These are phyloP conservation scores for Scaptomyza polygonia DNA, from an alignment of 2,888 invertebrate species.

Conservation along the genomic window DNA sequence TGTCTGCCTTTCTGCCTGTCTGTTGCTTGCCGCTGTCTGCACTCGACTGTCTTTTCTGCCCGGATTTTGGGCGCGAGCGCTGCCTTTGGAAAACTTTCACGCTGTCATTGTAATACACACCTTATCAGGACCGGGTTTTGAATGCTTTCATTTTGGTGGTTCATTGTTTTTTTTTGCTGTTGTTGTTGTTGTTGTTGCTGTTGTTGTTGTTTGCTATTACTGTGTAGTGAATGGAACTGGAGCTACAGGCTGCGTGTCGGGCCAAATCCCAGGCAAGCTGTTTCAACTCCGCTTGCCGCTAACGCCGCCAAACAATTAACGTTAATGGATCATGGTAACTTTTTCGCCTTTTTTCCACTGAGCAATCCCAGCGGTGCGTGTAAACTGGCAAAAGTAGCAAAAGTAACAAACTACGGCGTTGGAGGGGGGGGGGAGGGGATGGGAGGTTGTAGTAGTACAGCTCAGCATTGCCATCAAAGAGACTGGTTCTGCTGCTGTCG, in stretches of 20 bases:
- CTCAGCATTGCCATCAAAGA: slow-evolving; percentile 41
- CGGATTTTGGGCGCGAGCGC: slow-evolving; percentile 24
- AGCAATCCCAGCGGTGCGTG: slow-evolving; percentile 80
- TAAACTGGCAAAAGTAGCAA: slow-evolving; percentile 80
- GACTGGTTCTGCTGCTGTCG: slow-evolving; percentile 15
- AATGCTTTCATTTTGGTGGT: slow-evolving; percentile 38
- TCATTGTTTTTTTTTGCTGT: slow-evolving; percentile 43
- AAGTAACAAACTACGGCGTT: slow-evolving; percentile 62
- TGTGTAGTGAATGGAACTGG: slow-evolving; percentile 20
- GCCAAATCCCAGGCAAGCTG: slow-evolving; percentile 75
- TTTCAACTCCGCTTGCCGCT: slow-evolving; percentile 43
- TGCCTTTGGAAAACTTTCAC: slow-evolving; percentile 71
- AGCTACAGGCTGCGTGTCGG: slow-evolving; percentile 68
- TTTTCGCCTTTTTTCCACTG: slow-evolving; percentile 78
- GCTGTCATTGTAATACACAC: slow-evolving; percentile 79
- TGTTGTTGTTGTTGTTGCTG: slow-evolving; percentile 7
- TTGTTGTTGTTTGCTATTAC: not conserved
- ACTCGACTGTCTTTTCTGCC: slow-evolving; percentile 27
- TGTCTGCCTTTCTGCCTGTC: slow-evolving; percentile 21
- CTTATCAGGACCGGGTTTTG: slow-evolving; percentile 51
- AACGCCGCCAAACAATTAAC: slow-evolving; percentile 78
- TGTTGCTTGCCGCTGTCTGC: slow-evolving; percentile 33
- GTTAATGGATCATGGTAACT: slow-evolving; percentile 81
- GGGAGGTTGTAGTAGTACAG: slow-evolving; percentile 2
- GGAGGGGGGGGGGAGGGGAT: not conserved